A percentile compares a stretch with the other conserved stretches of the same genome.
Evolutionary conservation across 2,888 invertebrate genomes (phyloP).

Genomic region (Metacarcinus magister): DNA sequence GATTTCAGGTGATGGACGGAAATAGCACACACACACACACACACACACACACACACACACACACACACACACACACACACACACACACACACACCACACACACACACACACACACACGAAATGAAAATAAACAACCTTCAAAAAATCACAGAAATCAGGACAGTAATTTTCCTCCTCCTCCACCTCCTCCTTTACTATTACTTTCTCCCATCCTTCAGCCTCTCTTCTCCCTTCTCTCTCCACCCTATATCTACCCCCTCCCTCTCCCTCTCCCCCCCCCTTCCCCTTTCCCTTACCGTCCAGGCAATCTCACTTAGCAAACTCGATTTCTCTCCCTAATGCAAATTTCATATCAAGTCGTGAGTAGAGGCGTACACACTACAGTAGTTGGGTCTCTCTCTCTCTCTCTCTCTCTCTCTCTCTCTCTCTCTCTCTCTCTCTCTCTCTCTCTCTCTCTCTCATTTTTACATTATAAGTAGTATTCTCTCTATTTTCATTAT

Average conservation of each 20-base stretch:
- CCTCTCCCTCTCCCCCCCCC: background rate
- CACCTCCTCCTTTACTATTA: background rate
- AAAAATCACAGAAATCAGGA: background rate
- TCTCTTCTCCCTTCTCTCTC: too few species aligned
- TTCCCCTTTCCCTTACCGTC: background rate
- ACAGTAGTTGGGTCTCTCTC: background rate
- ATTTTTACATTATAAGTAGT: background rate
- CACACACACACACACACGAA: slow-evolving; percentile 38
- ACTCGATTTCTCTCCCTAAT: slow-evolving; percentile 36
- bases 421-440: slow-evolving; percentile 39
- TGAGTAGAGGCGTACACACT: slow-evolving; percentile 30
- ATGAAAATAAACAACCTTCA: background rate
- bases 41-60: slow-evolving; percentile 45
- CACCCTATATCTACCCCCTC: background rate
- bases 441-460: slow-evolving; percentile 39
- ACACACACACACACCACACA: slow-evolving; percentile 48
- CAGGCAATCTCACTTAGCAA: slow-evolving; percentile 36
- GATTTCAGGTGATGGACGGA: background rate
- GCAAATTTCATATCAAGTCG: slow-evolving; percentile 45
- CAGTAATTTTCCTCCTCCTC: background rate
- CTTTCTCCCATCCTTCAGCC: background rate
- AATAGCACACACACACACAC: slow-evolving; percentile 1
- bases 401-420: too few species aligned
- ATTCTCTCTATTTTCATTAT: background rate
- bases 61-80: slow-evolving; percentile 48